phyloP scores from a whole-genome alignment of 2,113 vertebrate species.

The Planiliza haematocheilus region DNA sequence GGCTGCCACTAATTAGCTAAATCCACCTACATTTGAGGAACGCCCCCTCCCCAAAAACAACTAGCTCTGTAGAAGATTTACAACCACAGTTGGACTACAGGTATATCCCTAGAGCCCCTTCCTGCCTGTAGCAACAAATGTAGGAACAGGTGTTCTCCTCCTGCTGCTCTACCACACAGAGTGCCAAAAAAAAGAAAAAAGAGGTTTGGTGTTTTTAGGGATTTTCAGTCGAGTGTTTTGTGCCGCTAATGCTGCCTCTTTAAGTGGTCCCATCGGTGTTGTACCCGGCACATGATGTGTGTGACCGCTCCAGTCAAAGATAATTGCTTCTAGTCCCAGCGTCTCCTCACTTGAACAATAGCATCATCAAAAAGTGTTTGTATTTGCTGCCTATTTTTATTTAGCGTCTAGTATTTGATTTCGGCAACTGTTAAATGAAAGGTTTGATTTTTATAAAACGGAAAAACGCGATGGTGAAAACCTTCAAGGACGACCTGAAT shows the following conservation, averaged over 20 bases:
- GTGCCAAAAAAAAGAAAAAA: conserved; percentile 1
- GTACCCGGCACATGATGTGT: conserved; percentile 7
- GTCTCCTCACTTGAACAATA: conserved; percentile 5
- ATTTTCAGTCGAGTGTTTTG: conserved; percentile 41
- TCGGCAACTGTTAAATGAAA: no score
- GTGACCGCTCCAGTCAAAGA: conserved; percentile 28
- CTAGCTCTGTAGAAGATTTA: conserved; percentile 39
- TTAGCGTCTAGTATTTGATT: no score
- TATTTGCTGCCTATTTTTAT: no score
- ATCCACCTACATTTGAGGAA: conserved; percentile 52
- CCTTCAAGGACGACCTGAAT: background rate
- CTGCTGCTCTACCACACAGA: conserved; percentile 21
- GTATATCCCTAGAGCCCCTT: conserved; percentile 33
- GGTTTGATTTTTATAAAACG: no score
- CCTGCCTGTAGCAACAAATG: conserved; percentile 41
- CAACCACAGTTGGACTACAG: conserved; percentile 35
- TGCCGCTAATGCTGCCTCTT: conserved; percentile 15
- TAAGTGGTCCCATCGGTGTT: conserved; percentile 44
- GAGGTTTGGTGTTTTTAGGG: conserved; percentile 7
- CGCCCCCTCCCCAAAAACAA: background rate
- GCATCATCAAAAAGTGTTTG: conserved; percentile 6
- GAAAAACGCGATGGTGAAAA: background rate
- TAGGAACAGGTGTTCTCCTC: conserved; percentile 61
- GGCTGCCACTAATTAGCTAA: conserved; percentile 70
- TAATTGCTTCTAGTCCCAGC: conserved; percentile 21